These are phyloP conservation scores for Beroe forskalii DNA, from an alignment of 37 sponge, comb jelly and placozoan genomes.

Conservation along the genomic window DNA sequence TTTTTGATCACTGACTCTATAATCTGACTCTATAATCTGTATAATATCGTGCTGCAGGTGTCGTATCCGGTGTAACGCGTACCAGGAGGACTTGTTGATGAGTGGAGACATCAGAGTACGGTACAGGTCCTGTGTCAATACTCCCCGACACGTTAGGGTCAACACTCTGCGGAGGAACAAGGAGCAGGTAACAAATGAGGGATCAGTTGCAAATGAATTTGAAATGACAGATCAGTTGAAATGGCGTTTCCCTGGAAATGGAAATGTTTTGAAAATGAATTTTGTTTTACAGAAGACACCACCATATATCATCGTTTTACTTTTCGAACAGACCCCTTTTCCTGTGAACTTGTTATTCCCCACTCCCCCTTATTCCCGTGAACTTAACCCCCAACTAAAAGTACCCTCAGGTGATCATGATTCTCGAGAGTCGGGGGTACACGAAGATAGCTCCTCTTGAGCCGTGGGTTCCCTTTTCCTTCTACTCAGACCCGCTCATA, in stretches of 20 bases:
- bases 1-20: too few species aligned
- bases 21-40: too few species aligned
- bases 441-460: slow-evolving; percentile 57
- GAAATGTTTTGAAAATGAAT: background rate
- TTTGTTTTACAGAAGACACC: too few species aligned
- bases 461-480: slow-evolving; percentile 53
- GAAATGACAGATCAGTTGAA: background rate
- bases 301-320: too few species aligned
- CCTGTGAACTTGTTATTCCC: too few species aligned
- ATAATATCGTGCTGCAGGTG: too few species aligned
- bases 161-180: slow-evolving; percentile 57
- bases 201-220: background rate
- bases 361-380: background rate
- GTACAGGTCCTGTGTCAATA: slow-evolving; percentile 19
- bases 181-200: slow-evolving; percentile 17
- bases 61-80: slow-evolving; percentile 42
- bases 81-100: slow-evolving; percentile 58
- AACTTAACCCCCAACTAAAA: background rate
- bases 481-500: slow-evolving; percentile 40
- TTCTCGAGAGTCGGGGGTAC: slow-evolving; percentile 47
- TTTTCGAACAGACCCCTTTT: too few species aligned
- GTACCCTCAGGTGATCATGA: slow-evolving; percentile 48
- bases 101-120: slow-evolving; percentile 8
- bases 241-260: too few species aligned
- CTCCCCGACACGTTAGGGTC: slow-evolving; percentile 27